Percentiles rank a stretch among this genome's conserved stretches.
Conservation (phyloP, 2,888 invertebrate species). For the Cremastinae sp. region DNA sequence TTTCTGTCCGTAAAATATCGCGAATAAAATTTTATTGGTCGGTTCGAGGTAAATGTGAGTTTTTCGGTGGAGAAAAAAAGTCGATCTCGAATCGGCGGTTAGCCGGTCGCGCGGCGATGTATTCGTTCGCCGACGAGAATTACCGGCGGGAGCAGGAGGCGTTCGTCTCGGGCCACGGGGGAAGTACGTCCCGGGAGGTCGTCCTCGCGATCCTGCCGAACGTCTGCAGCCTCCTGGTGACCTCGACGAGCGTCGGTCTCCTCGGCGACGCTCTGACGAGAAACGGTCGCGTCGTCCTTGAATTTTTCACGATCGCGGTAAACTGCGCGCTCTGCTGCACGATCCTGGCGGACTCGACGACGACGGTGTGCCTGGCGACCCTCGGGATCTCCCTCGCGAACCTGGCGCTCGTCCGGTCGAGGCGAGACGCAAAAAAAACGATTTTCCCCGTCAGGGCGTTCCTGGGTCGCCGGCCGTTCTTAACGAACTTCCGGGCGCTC, state of each 20-base stretch:
- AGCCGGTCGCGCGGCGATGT: too few relatives aligned
- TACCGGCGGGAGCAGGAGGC: slow-evolving; percentile 75
- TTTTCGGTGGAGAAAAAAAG: too few relatives aligned
- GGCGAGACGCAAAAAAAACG: slow-evolving; percentile 34
- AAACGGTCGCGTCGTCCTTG: slow-evolving; percentile 69
- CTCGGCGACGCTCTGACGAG: slow-evolving; percentile 62
- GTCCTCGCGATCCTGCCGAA: slow-evolving; percentile 72
- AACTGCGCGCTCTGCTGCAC: slow-evolving; percentile 77
- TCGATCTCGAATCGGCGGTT: too few relatives aligned
- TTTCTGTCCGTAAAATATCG: too few relatives aligned
- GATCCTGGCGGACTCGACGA: slow-evolving; percentile 69
- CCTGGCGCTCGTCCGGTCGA: slow-evolving; percentile 55
- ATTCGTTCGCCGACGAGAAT: slow-evolving; percentile 63
- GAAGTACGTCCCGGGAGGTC: slow-evolving; percentile 72
- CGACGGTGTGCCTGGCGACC: slow-evolving; percentile 66
- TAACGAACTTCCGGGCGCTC: slow-evolving; percentile 87
- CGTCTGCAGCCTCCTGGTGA: slow-evolving; percentile 70
- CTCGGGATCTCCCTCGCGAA: slow-evolving; percentile 66
- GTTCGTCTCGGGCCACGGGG: slow-evolving; percentile 76
- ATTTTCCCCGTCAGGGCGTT: slow-evolving; percentile 29
- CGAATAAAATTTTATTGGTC: too few relatives aligned
- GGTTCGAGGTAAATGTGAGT: too few relatives aligned
- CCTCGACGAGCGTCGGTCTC: slow-evolving; percentile 68
- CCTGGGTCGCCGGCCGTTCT: slow-evolving; percentile 75
- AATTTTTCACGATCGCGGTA: slow-evolving; percentile 73